Evolutionary conservation across 2,113 vertebrate genomes (phyloP).

Genomic region (Archocentrus centrarchus): DNA sequence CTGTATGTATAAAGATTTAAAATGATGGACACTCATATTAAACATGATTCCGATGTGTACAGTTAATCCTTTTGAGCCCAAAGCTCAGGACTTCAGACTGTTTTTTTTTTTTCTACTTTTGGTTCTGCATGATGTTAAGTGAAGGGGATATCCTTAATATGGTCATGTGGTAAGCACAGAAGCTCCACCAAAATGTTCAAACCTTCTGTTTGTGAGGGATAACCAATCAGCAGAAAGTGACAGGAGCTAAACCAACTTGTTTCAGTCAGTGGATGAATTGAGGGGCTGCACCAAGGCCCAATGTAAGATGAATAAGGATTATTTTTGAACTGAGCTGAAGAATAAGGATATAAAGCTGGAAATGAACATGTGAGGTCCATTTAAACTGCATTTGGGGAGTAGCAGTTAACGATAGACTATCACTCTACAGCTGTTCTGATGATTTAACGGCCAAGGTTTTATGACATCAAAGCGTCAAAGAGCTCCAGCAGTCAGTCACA

Average conservation of each 20-base stretch:
- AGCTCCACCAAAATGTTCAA: neutral
- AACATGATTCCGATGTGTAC: neutral
- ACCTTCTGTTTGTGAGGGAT: neutral
- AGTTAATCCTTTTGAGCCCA: neutral
- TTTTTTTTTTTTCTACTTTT: neutral
- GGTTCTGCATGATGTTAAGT: neutral
- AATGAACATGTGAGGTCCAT: neutral
- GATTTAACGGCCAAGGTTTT: neutral
- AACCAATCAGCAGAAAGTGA: neutral
- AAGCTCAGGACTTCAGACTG: neutral
- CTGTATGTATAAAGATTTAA: too few relatives aligned
- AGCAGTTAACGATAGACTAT: neutral
- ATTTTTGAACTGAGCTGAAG: too few relatives aligned
- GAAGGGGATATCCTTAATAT: neutral
- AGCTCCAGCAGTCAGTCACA: too few relatives aligned
- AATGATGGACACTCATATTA: neutral
- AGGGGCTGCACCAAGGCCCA: neutral
- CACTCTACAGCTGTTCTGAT: neutral
- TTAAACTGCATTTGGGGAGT: neutral
- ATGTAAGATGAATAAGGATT: too few relatives aligned
- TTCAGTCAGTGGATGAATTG: neutral
- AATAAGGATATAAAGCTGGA: neutral
- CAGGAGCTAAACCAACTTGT: neutral
- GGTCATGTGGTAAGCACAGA: neutral
- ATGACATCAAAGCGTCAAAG: neutral